Conservation (phyloP, 2,797 vertebrate genomes). For the Alauda arvensis region DNA sequence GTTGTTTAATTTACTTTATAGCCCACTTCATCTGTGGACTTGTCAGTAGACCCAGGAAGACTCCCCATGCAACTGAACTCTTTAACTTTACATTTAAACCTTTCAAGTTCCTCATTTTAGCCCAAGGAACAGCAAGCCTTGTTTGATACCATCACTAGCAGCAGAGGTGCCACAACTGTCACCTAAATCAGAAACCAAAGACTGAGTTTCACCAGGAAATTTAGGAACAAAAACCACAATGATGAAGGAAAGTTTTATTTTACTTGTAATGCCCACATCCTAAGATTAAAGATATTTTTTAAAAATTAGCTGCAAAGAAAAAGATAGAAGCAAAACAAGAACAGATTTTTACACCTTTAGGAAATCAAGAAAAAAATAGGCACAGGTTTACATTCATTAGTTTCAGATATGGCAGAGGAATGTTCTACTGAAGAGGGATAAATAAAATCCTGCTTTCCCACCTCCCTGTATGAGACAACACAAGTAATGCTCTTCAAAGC, state of each 20-base stretch:
- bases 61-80: background rate
- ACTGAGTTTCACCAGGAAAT: background rate
- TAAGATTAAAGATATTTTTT: constrained; percentile 1
- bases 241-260: constrained; percentile 65
- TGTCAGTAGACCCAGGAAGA: background rate
- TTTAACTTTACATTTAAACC: background rate
- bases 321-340: constrained; percentile 28
- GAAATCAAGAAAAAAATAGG: constrained; percentile 8
- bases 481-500: constrained; percentile 31
- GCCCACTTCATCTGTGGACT: background rate
- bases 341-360: constrained; percentile 21
- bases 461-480: background rate
- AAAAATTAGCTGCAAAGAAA: constrained; percentile 23
- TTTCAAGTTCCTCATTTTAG: background rate
- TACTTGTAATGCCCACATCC: constrained; percentile 47
- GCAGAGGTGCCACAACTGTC: background rate
- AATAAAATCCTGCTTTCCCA: background rate
- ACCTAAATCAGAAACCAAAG: background rate
- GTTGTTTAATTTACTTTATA: background rate
- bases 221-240: background rate
- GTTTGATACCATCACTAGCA: background rate
- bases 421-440: constrained; percentile 21
- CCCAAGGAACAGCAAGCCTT: background rate
- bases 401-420: constrained; percentile 49
- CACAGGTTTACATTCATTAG: constrained; percentile 66